Base-by-base conservation (phyloP, 2,797 vertebrate species). In the Choloepus didactylus region DNA sequence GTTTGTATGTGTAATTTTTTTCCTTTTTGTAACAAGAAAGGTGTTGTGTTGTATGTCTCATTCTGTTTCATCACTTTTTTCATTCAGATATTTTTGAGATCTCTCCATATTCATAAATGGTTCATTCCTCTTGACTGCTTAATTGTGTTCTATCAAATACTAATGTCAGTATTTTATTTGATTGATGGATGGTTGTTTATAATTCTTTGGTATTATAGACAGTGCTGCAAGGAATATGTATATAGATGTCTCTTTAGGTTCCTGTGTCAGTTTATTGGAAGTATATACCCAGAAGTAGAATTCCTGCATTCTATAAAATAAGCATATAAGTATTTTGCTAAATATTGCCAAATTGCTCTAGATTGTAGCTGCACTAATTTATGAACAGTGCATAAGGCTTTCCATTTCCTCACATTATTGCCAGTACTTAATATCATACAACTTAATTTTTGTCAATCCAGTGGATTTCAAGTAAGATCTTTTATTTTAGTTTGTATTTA, bases 41-140 rank as follows among this genome's bases (percentile, higher is more conserved):
- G 3, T 85, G 49, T 16, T 94, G 23, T 93, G 38, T 29, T 93
- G 9, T 84, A 46, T 9, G 82, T 35, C 38, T 93, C 79, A 66
- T 85, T 93, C 54, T 92, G 35, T 93, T 97, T 90, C 60, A 89
- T 81, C 31, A 4, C 38, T 75, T 79, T 96, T 89, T 83, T n/a
- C 49, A 67, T 14, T 82, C 29, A 88, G 14, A 88, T 94, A 51
- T 64, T 87, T 91, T 96, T 84, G 23, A 85, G 69, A 84, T 88
- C 31, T 70, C 25, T 67, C n/a, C 29, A 60, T 77, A 91, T 84
- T 89, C 21, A 51, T 73, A n/a, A 73, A 38, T 87, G 62, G 31
- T n/a, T 89, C 41, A 66, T 80, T 93, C 73, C 46, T 80, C n/a
- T 56, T 73, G 29, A 88, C 60, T 86, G 29, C 31, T 85, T 69